Evolutionary conservation across 1,140 invertebrate genomes (phyloP), one percentile per base, ranked within the genome.

Genomic region (Anastrepha obliqua): DNA sequence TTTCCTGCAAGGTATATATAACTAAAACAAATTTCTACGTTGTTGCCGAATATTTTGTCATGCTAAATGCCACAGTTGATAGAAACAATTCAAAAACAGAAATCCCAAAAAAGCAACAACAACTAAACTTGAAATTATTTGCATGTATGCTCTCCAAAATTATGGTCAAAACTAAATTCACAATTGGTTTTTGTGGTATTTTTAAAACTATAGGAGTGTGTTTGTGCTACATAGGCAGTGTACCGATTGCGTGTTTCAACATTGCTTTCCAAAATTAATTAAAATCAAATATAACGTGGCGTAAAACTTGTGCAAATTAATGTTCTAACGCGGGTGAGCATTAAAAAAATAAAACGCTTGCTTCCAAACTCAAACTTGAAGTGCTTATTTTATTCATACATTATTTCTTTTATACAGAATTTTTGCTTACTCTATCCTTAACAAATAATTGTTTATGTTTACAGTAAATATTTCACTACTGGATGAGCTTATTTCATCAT

Each of bases 101-200:
- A 74, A 42, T 70, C 8, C 1, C 29, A 70, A 44, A 70, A 42
- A 17, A 15, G 15, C 67, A 74, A 74, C 67, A 74, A 47, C 42
- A 74, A 74, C 15, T 47, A 42, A 47, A 74, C 64, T 67, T 4
- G 13, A 13, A 17, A 44, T 44, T 44, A 47, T 6, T 17, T 44
- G 44, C 13, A 44, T 74, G 39, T 47, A 11, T 74, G 15, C 44
- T 42, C 44, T 44, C 2, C 39, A 47, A 44, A 74, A 74, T 74
- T 74, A 42, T 7, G 17, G 42, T 42, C 67, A 74, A 15, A 74
- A 74, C 67, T 74, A 17, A 74, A 74, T 74, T 74, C 44, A 74
- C 39, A 74, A 44, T 74, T 39, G 67, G 67, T 74, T 74, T 74
- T 74, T 74, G 67, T 74, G 67, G 67, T 74, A 44, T 47, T 15